These are phyloP conservation scores for Lydus trimaculatus DNA, from an alignment of 2,888 invertebrate species.

Conservation along the genomic window DNA sequence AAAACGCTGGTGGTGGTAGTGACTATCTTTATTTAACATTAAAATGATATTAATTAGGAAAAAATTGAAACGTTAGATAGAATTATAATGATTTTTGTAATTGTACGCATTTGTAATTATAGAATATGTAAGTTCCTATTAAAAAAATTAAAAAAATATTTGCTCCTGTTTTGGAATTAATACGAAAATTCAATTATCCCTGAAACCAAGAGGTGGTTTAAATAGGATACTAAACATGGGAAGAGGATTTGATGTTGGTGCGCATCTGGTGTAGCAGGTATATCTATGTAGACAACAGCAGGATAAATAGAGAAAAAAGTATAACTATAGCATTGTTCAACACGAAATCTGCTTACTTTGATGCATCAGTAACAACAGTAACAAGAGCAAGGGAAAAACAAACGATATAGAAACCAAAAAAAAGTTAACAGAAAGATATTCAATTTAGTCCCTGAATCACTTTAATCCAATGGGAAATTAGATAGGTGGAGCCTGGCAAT, in stretches of 20 bases:
- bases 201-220: not conserved
- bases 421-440: conserved; percentile 60
- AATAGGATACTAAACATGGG: conserved; percentile 9
- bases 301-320: conserved; percentile 11
- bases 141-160: conserved; percentile 31
- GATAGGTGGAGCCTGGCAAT: conserved; percentile 51
- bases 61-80: not conserved
- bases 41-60: conserved; percentile 8
- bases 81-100: not conserved
- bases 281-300: not conserved
- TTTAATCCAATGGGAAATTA: conserved; percentile 61
- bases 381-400: not conserved
- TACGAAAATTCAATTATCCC: conserved; percentile 32
- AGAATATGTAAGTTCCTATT: not conserved
- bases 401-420: conserved; percentile 5
- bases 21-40: not conserved
- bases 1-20: not conserved
- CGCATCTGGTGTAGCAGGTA: not conserved
- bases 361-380: conserved; percentile 35
- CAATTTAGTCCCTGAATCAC: conserved; percentile 61
- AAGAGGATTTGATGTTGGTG: not conserved
- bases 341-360: conserved; percentile 49
- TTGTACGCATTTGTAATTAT: not conserved
- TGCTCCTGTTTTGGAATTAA: conserved; percentile 26
- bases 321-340: conserved; percentile 32